A percentile compares a stretch with the other conserved stretches of the same genome.
Conservation (phyloP, 2,888 invertebrate genomes). For the Spialia ferax region DNA sequence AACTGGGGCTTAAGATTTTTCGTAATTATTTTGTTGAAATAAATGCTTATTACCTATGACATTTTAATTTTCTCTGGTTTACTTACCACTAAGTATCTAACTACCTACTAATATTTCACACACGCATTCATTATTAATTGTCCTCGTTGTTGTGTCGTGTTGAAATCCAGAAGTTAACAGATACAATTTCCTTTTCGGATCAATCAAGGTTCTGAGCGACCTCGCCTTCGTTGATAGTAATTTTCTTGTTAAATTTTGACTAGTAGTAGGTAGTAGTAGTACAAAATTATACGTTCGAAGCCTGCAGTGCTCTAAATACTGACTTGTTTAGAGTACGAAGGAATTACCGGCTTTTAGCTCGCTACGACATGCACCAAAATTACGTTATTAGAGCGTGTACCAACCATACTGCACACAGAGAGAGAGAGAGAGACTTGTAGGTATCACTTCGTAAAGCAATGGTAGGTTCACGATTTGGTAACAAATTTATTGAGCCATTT, state of each 20-base stretch:
- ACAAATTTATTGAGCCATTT: background rate
- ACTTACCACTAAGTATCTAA: too few relatives aligned
- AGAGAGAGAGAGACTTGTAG: background rate
- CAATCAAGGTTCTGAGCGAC: too few relatives aligned
- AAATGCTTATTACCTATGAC: too few relatives aligned
- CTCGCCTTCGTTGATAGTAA: background rate
- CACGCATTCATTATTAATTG: too few relatives aligned
- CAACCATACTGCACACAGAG: background rate
- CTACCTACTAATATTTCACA: too few relatives aligned
- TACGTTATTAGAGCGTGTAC: conserved; percentile 5
- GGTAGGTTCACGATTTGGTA: background rate
- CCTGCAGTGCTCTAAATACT: background rate
- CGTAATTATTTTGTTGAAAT: too few relatives aligned
- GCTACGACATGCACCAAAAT: conserved; percentile 3
- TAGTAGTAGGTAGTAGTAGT: background rate
- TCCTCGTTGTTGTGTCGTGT: too few relatives aligned
- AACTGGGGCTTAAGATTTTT: background rate
- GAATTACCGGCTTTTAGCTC: conserved; percentile 10
- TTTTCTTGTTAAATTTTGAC: too few relatives aligned
- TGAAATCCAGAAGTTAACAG: too few relatives aligned
- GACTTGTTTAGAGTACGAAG: background rate
- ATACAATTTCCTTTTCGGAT: too few relatives aligned
- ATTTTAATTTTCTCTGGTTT: too few relatives aligned
- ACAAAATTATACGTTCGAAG: background rate
- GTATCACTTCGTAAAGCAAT: background rate